Percentiles rank a stretch among this genome's conserved stretches.
Conservation (phyloP, 2,113 vertebrate species). For the Xyliphius kryptos region DNA sequence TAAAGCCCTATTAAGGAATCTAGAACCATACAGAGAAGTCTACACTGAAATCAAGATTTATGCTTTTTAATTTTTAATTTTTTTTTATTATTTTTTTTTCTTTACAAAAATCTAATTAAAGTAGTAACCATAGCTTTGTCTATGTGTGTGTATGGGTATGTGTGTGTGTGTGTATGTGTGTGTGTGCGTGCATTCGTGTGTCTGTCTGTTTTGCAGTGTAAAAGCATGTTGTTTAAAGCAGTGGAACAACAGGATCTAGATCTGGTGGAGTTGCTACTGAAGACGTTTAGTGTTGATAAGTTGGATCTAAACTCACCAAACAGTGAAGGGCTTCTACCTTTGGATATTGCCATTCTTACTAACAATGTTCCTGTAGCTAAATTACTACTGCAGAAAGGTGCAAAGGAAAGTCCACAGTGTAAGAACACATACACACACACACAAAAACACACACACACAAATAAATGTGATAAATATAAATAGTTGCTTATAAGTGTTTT, state of each 20-base stretch:
- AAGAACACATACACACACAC: constrained; percentile 49
- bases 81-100: too few relatives aligned
- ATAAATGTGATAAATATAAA: too few relatives aligned
- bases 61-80: too few relatives aligned
- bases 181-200: constrained; percentile 24
- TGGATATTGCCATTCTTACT: constrained; percentile 89
- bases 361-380: constrained; percentile 85
- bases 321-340: constrained; percentile 81
- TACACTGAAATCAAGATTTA: too few relatives aligned
- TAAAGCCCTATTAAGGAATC: too few relatives aligned
- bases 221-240: constrained; percentile 78
- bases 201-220: constrained; percentile 63
- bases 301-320: constrained; percentile 89
- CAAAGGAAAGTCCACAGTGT: constrained; percentile 89
- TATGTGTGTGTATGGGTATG: too few relatives aligned
- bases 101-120: too few relatives aligned
- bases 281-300: constrained; percentile 80
- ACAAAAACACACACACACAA: constrained; percentile 6
- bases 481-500: not conserved
- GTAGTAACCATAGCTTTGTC: too few relatives aligned
- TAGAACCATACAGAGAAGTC: too few relatives aligned
- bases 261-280: constrained; percentile 76
- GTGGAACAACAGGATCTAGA: constrained; percentile 86
- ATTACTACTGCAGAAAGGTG: constrained; percentile 74
- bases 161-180: too few relatives aligned